phyloP scores from a whole-genome alignment of 2,113 vertebrate species.

The Genyomyrus donnyi region DNA sequence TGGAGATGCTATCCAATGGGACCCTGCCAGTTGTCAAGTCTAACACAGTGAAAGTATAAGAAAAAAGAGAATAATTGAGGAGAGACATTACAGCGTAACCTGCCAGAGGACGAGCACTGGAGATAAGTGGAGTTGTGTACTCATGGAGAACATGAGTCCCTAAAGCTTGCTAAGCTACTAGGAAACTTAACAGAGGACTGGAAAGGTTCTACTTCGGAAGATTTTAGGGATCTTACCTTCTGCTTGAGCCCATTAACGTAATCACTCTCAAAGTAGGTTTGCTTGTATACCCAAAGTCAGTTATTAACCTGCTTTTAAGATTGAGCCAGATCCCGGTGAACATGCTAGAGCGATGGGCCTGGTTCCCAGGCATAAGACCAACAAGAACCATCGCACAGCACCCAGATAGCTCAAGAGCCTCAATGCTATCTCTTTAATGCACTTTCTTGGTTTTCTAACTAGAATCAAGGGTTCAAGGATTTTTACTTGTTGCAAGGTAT shows the following conservation, averaged over 20 bases:
- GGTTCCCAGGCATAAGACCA: neutral
- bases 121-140: neutral
- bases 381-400: neutral
- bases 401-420: neutral
- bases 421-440: too few species aligned
- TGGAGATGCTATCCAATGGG: neutral
- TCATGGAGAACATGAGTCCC: neutral
- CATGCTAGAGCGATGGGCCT: neutral
- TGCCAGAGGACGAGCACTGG: neutral
- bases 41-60: neutral
- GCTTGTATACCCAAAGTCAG: neutral
- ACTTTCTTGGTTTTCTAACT: neutral
- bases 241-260: neutral
- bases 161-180: neutral
- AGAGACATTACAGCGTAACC: neutral
- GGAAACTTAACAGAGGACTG: neutral
- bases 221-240: neutral
- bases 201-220: neutral
- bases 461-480: neutral
- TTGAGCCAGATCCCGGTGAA: neutral
- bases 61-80: neutral
- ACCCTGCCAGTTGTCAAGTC: neutral
- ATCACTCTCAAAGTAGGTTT: neutral
- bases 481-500: neutral
- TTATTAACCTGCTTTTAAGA: constrained; percentile 13